Percentiles rank a stretch among this genome's conserved stretches.
Evolutionary conservation across 2,888 invertebrate genomes (phyloP).

Genomic region (Nezara viridula): DNA sequence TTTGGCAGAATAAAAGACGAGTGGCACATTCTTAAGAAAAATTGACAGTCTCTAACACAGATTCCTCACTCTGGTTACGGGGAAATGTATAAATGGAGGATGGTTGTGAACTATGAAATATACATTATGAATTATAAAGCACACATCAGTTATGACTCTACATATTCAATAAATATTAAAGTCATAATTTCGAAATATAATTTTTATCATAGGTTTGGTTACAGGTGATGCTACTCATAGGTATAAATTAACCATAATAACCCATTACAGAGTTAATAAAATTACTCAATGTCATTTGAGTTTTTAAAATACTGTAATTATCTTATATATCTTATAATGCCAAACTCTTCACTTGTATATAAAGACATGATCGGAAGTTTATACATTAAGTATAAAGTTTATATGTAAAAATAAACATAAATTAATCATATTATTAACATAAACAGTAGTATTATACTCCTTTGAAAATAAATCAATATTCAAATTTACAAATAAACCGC

Average conservation of each 20-base stretch:
- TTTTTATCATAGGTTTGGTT: no score
- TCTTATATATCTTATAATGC: neutral
- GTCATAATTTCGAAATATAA: no score
- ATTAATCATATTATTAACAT: neutral
- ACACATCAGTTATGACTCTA: no score
- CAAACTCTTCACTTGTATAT: neutral
- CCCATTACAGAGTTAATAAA: neutral
- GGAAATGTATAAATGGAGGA: neutral
- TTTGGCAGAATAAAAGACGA: neutral
- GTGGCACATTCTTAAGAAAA: neutral
- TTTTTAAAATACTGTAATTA: neutral
- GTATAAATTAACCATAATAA: neutral
- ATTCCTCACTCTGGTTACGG: neutral
- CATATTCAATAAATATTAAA: no score
- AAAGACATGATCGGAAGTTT: neutral
- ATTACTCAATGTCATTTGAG: neutral
- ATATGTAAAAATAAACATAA: neutral
- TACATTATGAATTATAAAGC: no score
- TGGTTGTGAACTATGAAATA: neutral
- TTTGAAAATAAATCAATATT: slow-evolving; percentile 43
- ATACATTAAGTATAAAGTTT: neutral
- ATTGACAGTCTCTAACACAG: no score
- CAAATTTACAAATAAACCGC: slow-evolving; percentile 52
- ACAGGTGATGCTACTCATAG: no score
- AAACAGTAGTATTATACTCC: neutral